phyloP scores from a whole-genome alignment of 1,140 invertebrate species.

The Druon quercuslanigerum region DNA sequence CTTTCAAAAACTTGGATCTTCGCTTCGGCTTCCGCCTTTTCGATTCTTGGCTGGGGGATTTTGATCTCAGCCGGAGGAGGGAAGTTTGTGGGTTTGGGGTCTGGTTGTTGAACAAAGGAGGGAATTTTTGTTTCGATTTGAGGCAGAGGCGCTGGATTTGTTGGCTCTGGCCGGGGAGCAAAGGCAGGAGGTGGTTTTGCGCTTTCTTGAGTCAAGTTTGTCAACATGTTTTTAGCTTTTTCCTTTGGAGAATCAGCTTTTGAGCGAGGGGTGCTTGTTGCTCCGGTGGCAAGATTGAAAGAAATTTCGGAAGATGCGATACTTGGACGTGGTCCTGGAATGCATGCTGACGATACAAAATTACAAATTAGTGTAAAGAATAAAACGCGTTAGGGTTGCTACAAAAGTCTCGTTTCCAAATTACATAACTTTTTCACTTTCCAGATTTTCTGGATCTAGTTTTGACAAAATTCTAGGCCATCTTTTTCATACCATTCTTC shows the following conservation, averaged over 20 bases:
- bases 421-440: too few species aligned
- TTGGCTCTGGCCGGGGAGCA: slow-evolving; percentile 6
- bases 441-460: too few species aligned
- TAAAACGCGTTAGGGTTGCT: too few species aligned
- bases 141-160: slow-evolving; percentile 27
- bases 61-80: slow-evolving; percentile 33
- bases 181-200: slow-evolving; percentile 38
- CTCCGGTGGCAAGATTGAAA: slow-evolving; percentile 50
- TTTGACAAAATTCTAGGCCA: too few species aligned
- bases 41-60: slow-evolving; percentile 41
- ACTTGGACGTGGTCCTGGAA: slow-evolving; percentile 39
- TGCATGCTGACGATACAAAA: background rate
- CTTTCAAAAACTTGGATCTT: slow-evolving; percentile 27
- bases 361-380: too few species aligned
- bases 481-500: too few species aligned
- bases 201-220: slow-evolving; percentile 37
- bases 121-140: slow-evolving; percentile 35
- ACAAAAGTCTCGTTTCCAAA: too few species aligned
- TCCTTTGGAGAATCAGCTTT: slow-evolving; percentile 43
- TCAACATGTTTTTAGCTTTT: slow-evolving; percentile 24
- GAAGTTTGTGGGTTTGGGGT: slow-evolving; percentile 48
- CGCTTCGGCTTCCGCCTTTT: slow-evolving; percentile 35
- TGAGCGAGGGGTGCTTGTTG: slow-evolving; percentile 64
- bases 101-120: slow-evolving; percentile 36
- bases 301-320: slow-evolving; percentile 55